A percentile compares a stretch with the other conserved stretches of the same genome.
These are phyloP conservation scores for Hippoglossus stenolepis DNA, from an alignment of 2,113 vertebrate genomes.

Conservation along the genomic window DNA sequence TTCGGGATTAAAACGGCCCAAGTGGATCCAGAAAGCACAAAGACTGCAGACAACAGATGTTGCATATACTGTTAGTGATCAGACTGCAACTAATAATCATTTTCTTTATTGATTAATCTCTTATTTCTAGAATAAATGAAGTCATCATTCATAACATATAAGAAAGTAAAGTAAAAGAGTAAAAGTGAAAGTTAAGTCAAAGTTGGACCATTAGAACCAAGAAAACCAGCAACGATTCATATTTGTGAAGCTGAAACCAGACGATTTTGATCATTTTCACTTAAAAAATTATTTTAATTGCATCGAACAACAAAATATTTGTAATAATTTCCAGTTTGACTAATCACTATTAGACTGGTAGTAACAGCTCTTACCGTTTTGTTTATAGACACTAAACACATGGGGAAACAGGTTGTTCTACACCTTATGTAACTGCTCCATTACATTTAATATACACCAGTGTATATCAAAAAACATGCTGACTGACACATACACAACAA, in stretches of 20 bases:
- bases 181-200: neutral
- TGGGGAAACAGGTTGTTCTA: neutral
- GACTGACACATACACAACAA: conserved; percentile 7
- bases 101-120: neutral
- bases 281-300: neutral
- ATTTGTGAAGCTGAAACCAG: neutral
- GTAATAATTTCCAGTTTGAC: neutral
- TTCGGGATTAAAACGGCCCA: neutral
- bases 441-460: conserved; percentile 9
- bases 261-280: neutral
- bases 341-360: neutral
- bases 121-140: neutral
- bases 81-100: neutral
- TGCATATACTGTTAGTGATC: neutral
- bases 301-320: neutral
- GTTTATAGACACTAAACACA: neutral
- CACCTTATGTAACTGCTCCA: neutral
- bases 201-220: neutral
- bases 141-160: neutral
- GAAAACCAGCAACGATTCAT: neutral
- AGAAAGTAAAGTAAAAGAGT: neutral
- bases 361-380: neutral
- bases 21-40: neutral
- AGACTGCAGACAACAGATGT: neutral
- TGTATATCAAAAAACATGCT: conserved; percentile 5